Base-by-base conservation (phyloP, 2,888 invertebrate genomes). In the Harmothoe impar region DNA sequence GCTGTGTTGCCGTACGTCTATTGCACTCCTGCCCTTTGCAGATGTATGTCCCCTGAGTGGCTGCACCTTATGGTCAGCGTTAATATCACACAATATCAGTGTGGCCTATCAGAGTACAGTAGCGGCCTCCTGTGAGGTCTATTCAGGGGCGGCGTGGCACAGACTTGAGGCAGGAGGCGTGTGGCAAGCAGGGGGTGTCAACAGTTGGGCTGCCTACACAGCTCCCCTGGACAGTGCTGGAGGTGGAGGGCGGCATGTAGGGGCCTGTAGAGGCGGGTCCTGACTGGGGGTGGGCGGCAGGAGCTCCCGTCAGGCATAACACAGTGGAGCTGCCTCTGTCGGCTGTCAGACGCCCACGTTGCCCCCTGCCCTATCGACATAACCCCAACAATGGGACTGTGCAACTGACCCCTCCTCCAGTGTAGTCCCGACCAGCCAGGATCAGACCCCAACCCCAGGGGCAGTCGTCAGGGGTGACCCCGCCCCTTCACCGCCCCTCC, bases 81-180 rank as follows among this genome's bases (percentile, higher is more conserved):
- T 7, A 62, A 62, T 62, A 62, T 62, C n/a, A n/a, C 62, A 62
- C 20, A 62, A 62, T 62, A 62, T 62, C 62, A 62, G 62, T n/a
- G 3, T 62, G 20, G 7, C 62, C 62, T 62, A 62, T 62, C 62
- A n/a, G 62, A 20, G 15, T 20, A 62, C 62, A n/a, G 23, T 20
- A 20, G 12, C 62, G 7, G 62, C 62, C 62, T n/a, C 62, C n/a
- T 62, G 62, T 62, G 62, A 62, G 62, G 62, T 62, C 62, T 62
- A 62, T 62, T 62, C 23, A 62, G n/a, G 62, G 62, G n/a, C 62
- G 62, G 20, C 62, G 62, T 62, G 62, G 62, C n/a, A 20, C 62
- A 1, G 20, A 62, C 7, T 62, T n/a, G 62, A 15, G 62, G 62
- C 12, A 7, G 62, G 62, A 20, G 7, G 12, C 43, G 62, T 62